These are phyloP conservation scores for Mergus octosetaceus DNA, from an alignment of 2,797 vertebrate genomes.

Conservation along the genomic window DNA sequence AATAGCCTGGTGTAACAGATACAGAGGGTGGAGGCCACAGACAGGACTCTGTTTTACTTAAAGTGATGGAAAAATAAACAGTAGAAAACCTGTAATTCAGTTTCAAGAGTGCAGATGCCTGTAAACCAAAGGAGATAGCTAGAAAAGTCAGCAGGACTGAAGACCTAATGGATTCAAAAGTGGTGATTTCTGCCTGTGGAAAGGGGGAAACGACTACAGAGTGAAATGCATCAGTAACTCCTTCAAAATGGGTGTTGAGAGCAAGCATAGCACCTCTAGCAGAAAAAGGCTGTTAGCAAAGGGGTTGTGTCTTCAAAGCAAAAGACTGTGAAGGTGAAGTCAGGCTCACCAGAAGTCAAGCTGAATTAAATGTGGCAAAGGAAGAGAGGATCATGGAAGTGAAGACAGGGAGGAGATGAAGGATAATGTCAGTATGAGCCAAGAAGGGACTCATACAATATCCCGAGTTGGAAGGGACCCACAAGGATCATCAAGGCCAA, in stretches of 20 bases:
- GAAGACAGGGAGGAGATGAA: not conserved
- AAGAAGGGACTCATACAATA: not conserved
- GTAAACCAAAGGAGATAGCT: not conserved
- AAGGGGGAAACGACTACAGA: not conserved
- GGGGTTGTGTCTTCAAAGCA: not conserved
- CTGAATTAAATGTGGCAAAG: not conserved
- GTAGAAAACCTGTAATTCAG: not conserved
- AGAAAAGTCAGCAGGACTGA: not conserved
- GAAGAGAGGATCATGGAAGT: not conserved
- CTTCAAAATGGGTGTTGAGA: not conserved
- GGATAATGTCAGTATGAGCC: not conserved
- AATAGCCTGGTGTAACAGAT: constrained; percentile 22
- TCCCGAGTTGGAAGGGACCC: not conserved
- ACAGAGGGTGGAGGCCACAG: not conserved
- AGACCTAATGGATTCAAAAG: not conserved
- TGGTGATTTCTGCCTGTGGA: not conserved
- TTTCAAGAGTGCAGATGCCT: not conserved
- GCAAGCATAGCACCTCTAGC: not conserved
- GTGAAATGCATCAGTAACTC: not conserved
- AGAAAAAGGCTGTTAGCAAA: not conserved
- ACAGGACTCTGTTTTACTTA: constrained; percentile 9
- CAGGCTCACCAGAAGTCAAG: not conserved
- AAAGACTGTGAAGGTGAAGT: not conserved
- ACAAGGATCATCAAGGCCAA: not conserved
- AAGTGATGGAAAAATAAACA: constrained; percentile 29